These are phyloP conservation scores for Thera obeliscata DNA, from an alignment of 2,888 invertebrate species.

Conservation along the genomic window DNA sequence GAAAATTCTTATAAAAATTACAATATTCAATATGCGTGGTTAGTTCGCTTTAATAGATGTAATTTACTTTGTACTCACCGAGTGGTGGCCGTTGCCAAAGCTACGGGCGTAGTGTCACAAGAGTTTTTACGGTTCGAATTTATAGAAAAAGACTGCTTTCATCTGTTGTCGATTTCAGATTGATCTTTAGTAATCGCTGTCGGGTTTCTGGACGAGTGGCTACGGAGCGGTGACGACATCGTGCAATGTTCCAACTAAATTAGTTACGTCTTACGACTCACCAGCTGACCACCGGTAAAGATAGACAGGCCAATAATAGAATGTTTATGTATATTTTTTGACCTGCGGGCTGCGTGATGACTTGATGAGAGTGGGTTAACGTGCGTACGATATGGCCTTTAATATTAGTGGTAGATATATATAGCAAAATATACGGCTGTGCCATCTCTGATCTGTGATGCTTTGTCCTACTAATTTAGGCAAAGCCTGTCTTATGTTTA, in stretches of 20 bases:
- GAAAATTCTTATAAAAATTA: background rate
- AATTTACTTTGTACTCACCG: conserved; percentile 35
- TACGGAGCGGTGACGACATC: conserved; percentile 73
- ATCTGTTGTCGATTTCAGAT: conserved; percentile 75
- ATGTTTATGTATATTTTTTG: conserved; percentile 25
- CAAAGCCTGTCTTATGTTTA: background rate
- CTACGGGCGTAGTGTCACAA: conserved; percentile 69
- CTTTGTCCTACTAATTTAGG: background rate
- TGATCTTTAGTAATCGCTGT: conserved; percentile 79
- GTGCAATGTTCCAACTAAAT: conserved; percentile 69
- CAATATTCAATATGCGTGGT: background rate
- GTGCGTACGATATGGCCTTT: background rate
- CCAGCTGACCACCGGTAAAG: conserved; percentile 27
- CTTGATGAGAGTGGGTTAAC: conserved; percentile 6
- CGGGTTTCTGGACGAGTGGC: conserved; percentile 80
- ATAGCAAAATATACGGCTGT: background rate
- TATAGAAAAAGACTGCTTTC: conserved; percentile 80
- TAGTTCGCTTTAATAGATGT: background rate
- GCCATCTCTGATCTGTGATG: background rate
- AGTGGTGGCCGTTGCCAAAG: conserved; percentile 54
- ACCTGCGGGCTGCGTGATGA: conserved; percentile 22
- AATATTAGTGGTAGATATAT: background rate
- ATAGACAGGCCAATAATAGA: conserved; percentile 14
- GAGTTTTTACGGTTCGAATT: conserved; percentile 72
- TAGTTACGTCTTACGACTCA: conserved; percentile 65